These are phyloP conservation scores for Ctenopoma multispine DNA, from an alignment of 2,797 vertebrate species.

Conservation along the genomic window DNA sequence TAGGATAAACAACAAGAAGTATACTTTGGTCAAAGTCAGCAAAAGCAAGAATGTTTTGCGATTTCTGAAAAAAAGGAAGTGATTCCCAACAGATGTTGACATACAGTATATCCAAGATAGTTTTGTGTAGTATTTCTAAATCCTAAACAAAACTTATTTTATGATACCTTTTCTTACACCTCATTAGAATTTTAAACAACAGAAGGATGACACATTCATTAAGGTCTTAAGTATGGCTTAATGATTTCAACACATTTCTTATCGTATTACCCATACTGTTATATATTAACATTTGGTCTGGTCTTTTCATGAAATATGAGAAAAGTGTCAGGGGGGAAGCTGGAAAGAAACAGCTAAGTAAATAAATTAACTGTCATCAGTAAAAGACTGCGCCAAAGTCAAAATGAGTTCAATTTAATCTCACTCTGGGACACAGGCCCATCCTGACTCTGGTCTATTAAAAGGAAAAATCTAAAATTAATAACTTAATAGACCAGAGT, in stretches of 20 bases:
- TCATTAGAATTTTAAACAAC: background rate
- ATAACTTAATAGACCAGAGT: constrained; percentile 13
- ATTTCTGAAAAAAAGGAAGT: background rate
- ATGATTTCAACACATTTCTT: constrained; percentile 1
- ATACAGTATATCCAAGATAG: no score
- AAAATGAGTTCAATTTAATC: constrained; percentile 9
- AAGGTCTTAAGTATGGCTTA: background rate
- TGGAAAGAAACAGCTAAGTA: background rate
- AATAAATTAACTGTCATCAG: constrained; percentile 29
- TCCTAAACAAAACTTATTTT: background rate
- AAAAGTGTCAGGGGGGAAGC: background rate
- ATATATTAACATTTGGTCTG: background rate
- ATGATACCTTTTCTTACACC: background rate
- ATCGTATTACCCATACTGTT: background rate
- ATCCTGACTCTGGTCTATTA: background rate
- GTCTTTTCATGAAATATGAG: background rate
- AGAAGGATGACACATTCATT: background rate
- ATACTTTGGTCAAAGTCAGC: constrained; percentile 1
- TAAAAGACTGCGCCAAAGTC: constrained; percentile 8
- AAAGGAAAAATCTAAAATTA: constrained; percentile 8
- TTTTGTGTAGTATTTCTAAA: background rate
- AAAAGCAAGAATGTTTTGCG: background rate
- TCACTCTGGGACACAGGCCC: background rate
- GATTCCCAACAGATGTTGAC: background rate
- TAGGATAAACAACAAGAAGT: background rate